Conservation (phyloP, 2,797 vertebrate genomes). For the Alauda arvensis region DNA sequence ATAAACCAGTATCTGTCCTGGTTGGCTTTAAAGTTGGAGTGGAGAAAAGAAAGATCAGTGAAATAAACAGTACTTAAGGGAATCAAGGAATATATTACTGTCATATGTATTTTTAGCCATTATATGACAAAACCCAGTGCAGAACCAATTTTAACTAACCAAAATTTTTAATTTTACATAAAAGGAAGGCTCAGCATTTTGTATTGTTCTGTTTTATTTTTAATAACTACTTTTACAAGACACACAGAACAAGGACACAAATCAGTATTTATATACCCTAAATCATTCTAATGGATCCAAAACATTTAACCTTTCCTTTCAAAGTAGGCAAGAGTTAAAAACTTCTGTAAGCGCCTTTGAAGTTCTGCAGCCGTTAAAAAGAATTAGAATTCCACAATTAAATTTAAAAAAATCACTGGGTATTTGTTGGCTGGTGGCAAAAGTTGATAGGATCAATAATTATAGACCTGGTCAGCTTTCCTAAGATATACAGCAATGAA, state of each 20-base stretch:
- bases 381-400: not conserved
- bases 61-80: not conserved
- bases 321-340: not conserved
- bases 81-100: not conserved
- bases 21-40: not conserved
- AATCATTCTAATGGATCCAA: not conserved
- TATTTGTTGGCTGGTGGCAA: not conserved
- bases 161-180: not conserved
- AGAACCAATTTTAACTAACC: not conserved
- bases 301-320: not conserved
- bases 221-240: not conserved
- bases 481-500: not conserved
- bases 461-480: not conserved
- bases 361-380: not conserved
- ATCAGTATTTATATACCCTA: not conserved
- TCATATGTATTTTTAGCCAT: not conserved
- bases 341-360: not conserved
- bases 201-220: not conserved
- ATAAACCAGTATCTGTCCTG: not conserved
- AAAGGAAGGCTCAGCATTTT: not conserved
- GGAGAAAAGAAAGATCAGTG: not conserved
- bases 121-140: not conserved
- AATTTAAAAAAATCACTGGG: not conserved
- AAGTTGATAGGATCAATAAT: rapidly evolving
- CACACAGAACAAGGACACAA: not conserved